Conservation (phyloP, 2,797 vertebrate species). For the Rhinophrynus dorsalis region DNA sequence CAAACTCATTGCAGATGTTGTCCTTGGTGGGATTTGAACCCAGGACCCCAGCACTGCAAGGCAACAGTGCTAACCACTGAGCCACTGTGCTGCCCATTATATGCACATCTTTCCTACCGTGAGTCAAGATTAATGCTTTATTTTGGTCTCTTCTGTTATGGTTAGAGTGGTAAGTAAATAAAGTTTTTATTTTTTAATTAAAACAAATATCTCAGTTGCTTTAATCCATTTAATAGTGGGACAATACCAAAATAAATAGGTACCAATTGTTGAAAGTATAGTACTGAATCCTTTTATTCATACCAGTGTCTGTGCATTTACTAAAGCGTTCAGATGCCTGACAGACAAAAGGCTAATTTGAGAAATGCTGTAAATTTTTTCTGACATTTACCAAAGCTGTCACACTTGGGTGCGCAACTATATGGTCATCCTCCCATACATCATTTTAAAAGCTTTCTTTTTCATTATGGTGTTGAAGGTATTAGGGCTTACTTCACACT, state of each 20-base stretch:
- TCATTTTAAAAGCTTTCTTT: constrained; percentile 50
- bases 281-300: constrained; percentile 25
- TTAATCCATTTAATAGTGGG: background rate
- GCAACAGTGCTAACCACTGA: too few relatives aligned
- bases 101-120: too few relatives aligned
- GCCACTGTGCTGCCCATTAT: too few relatives aligned
- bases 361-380: constrained; percentile 44
- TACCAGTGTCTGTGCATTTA: constrained; percentile 23
- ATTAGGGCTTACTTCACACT: constrained; percentile 30
- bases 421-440: constrained; percentile 44
- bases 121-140: too few relatives aligned
- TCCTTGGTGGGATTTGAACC: too few relatives aligned
- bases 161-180: too few relatives aligned
- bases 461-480: constrained; percentile 38
- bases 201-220: too few relatives aligned
- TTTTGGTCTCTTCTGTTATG: too few relatives aligned
- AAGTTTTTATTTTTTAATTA: too few relatives aligned
- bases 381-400: constrained; percentile 47
- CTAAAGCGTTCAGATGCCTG: constrained; percentile 28
- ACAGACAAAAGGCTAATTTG: constrained; percentile 42
- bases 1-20: too few relatives aligned
- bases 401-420: constrained; percentile 43
- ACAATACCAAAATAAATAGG: background rate
- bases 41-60: too few relatives aligned
- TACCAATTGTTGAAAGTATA: background rate